These are phyloP conservation scores for Cebidichthys violaceus DNA, from an alignment of 2,113 vertebrate species.

Conservation along the genomic window DNA sequence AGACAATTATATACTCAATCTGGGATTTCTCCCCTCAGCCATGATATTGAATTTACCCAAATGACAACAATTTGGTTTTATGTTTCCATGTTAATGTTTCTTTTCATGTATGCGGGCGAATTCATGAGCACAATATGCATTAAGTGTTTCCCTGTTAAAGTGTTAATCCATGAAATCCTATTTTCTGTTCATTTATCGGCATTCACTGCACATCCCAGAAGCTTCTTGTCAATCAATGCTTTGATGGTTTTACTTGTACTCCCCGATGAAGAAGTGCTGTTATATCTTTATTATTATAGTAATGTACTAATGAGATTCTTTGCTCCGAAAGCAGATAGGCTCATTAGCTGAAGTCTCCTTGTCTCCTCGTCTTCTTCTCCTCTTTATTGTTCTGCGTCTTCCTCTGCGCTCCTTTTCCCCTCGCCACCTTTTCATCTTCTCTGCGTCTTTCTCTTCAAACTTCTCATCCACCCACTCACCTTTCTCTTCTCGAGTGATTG, in stretches of 20 bases:
- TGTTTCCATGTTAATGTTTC: background rate
- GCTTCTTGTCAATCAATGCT: background rate
- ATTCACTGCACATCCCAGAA: background rate
- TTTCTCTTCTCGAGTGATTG: background rate
- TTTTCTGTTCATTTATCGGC: conserved; percentile 5
- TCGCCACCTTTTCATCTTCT: conserved; percentile 15
- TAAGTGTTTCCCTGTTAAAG: conserved; percentile 4
- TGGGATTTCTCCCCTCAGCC: background rate
- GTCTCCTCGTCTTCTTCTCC: background rate
- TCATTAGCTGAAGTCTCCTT: conserved; percentile 34
- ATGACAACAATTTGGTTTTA: too few species aligned
- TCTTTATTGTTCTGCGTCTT: conserved; percentile 9
- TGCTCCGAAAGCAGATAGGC: conserved; percentile 4
- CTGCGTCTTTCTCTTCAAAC: background rate
- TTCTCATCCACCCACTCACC: conserved; percentile 10
- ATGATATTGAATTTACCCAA: background rate
- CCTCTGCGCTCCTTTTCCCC: background rate
- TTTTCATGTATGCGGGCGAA: background rate
- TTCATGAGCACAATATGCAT: conserved; percentile 10
- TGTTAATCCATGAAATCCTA: conserved; percentile 22
- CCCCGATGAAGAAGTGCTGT: background rate
- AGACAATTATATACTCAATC: background rate
- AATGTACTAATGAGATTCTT: conserved; percentile 43
- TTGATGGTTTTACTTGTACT: background rate
- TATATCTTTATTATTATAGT: conserved; percentile 8